Base-by-base conservation (phyloP, 2,113 vertebrate species). In the Pygoscelis adeliae region DNA sequence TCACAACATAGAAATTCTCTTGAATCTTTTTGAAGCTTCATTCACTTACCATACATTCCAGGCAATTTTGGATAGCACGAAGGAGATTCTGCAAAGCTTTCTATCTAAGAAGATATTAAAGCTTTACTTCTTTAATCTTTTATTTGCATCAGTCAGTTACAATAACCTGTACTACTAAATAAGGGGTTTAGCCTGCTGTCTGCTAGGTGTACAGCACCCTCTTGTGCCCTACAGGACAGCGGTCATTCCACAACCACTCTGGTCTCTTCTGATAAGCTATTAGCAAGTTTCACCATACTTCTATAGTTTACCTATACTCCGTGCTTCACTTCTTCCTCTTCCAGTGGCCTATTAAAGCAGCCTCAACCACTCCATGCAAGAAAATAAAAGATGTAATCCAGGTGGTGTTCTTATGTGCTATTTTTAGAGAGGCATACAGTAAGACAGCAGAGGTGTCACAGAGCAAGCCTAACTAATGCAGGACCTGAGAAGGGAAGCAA, bases 131-230 rank as follows among this genome's bases (percentile, higher is more conserved):
- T 65, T 9, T 14, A 32, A 50, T 26, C 1, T 19, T 85, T 40
- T 34, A 38, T 73, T 87, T 85, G 49, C 67, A 44, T 22, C 82
- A 76, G 66, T 9, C 38, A 38, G 74, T 50, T 34, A 1, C 30
- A 56, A 38, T 5, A 47, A 27, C 20, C 27, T 23, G 19, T 23
- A 13, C 14, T 21, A 32, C n/a, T 47, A 18, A 14, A 25, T 5
- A 7, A 34, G 20, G 46, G 23, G 13, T 30, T 40, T 30, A 47
- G 34, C 36, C 49, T 53, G 81, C 19, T 56, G 5, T 92, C 72
- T 59, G 46, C 80, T 91, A 72, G 59, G 95, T 15, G 79, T 74
- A 91, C 79, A 97, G 96, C 97, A 95, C 95, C 97, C 95, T 97
- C 97, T 96, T 85, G 93, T 97, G 96, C 96, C 84, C 66, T 58